phyloP scores from a whole-genome alignment of 1,140 invertebrate species.

The Phymorhynchus buccinoides region DNA sequence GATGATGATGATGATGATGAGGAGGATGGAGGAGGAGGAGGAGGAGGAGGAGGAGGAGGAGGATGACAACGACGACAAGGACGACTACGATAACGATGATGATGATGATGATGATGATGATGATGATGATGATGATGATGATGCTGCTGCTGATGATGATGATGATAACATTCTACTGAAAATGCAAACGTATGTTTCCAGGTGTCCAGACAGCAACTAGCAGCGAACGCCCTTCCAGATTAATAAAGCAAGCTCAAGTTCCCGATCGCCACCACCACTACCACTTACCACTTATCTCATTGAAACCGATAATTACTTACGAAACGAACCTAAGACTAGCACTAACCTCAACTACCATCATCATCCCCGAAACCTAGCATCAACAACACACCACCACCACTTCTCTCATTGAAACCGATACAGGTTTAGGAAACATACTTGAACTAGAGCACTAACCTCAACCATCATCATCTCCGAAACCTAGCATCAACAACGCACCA shows the following conservation, averaged over 20 bases:
- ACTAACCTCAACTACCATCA: background rate
- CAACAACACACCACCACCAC: conserved; percentile 23
- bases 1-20: conserved; percentile 31
- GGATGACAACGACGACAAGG: too few species aligned
- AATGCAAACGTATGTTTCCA: background rate
- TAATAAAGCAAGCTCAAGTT: background rate
- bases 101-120: conserved; percentile 12
- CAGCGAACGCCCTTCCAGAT: too few species aligned
- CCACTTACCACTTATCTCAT: background rate
- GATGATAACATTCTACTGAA: background rate
- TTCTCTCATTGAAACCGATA: too few species aligned
- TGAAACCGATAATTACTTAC: too few species aligned
- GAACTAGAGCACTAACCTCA: background rate
- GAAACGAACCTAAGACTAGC: background rate
- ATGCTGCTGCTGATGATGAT: background rate
- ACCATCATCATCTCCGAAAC: background rate
- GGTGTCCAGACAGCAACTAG: background rate
- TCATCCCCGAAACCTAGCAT: background rate
- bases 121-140: conserved; percentile 23
- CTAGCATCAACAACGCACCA: background rate
- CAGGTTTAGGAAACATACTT: too few species aligned
- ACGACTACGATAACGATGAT: background rate
- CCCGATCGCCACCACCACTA: background rate
- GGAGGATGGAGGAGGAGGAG: background rate
- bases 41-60: background rate